These are phyloP conservation scores for Micromesistius poutassou DNA, from an alignment of 2,797 vertebrate species.

Conservation along the genomic window DNA sequence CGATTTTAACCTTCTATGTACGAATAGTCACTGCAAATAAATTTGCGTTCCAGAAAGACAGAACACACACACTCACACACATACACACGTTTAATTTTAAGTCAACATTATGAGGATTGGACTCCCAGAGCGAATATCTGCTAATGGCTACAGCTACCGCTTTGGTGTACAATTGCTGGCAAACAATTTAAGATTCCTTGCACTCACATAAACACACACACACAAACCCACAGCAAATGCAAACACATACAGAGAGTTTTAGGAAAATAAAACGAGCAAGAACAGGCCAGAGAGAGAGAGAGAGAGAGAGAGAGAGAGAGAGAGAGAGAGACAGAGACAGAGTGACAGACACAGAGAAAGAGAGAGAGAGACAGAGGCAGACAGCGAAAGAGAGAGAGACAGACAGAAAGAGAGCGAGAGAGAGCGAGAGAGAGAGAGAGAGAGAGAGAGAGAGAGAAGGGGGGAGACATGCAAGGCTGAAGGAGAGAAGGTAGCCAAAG, in stretches of 20 bases:
- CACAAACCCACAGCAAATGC: constrained; percentile 14
- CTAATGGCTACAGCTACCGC: constrained; percentile 43
- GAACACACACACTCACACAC: too few relatives aligned
- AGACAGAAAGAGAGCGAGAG: constrained; percentile 14
- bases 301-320: constrained; percentile 1
- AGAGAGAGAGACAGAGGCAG: constrained; percentile 9
- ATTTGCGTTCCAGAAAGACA: constrained; percentile 18
- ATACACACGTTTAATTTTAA: constrained; percentile 24
- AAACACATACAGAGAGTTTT: neutral
- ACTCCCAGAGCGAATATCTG: constrained; percentile 34
- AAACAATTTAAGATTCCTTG: constrained; percentile 53
- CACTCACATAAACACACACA: constrained; percentile 26
- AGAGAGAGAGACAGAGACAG: neutral
- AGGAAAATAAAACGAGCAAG: neutral
- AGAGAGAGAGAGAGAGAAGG: constrained; percentile 12
- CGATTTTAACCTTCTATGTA: constrained; percentile 17
- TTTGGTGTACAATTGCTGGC: constrained; percentile 52
- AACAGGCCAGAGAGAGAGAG: constrained; percentile 15
- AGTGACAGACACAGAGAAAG: neutral
- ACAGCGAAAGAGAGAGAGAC: constrained; percentile 28
- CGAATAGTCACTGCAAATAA: constrained; percentile 29
- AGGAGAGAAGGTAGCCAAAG: constrained; percentile 62
- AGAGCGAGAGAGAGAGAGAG: neutral
- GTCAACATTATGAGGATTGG: constrained; percentile 39
- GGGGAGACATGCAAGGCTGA: constrained; percentile 19